phyloP scores from a whole-genome alignment of 2,888 invertebrate species.

The Arrhopalites spinosus region DNA sequence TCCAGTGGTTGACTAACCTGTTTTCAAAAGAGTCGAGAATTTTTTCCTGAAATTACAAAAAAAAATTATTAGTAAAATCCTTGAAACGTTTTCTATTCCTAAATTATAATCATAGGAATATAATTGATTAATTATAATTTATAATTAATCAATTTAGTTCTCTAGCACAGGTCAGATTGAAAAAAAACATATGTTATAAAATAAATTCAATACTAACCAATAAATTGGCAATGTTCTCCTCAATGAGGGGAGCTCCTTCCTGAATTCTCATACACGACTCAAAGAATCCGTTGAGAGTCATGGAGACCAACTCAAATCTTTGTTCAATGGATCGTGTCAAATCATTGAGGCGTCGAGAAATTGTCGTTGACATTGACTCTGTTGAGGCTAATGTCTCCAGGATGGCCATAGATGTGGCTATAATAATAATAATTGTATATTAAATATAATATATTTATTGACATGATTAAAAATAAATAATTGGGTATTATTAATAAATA shows the following conservation, averaged over 20 bases:
- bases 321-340: constrained; percentile 50
- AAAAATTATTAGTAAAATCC: too few species aligned
- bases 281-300: constrained; percentile 69
- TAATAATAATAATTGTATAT: neutral
- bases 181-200: too few species aligned
- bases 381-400: constrained; percentile 50
- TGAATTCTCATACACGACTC: constrained; percentile 71
- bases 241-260: constrained; percentile 67
- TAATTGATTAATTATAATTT: too few species aligned
- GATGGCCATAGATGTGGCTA: constrained; percentile 47
- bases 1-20: neutral
- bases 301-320: constrained; percentile 56
- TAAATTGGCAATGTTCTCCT: constrained; percentile 65
- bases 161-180: too few species aligned
- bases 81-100: too few species aligned
- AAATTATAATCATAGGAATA: too few species aligned
- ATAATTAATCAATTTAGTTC: too few species aligned
- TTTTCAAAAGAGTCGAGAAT: constrained; percentile 66
- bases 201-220: too few species aligned
- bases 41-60: constrained; percentile 64
- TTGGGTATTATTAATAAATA: neutral
- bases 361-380: constrained; percentile 50
- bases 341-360: constrained; percentile 49
- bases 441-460: too few species aligned
- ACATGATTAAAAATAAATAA: neutral